Base-by-base conservation (phyloP, 2,797 vertebrate genomes). In the Rhinichthys osculus region DNA sequence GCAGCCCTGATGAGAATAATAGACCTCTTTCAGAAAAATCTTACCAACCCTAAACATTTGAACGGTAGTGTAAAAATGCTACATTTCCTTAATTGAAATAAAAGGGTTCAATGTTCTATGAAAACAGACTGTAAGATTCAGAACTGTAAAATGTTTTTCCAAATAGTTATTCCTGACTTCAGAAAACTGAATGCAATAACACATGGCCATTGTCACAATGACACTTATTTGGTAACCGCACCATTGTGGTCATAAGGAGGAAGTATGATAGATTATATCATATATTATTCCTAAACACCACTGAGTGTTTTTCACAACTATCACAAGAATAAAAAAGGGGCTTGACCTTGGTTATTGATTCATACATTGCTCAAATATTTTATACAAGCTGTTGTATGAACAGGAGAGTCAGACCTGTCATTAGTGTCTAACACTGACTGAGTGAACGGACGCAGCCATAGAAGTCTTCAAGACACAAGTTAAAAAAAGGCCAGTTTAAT, bases 351-450 rank as follows among this genome's bases (percentile, higher is more conserved):
- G 30, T 66, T 66, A 33, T 66, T 66, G 64, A 66, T 17, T 66
- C 64, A 33, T 67, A 33, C 74, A 38, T 6, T 33, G 23, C 7
- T 77, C 23, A 57, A 57, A 57, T 38, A 77, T 52, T 2, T 33
- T 38, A 77, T 38, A n/a, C 19, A 57, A n/a, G 33, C 52, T 77
- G 50, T 38, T 77, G 6, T n/a, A n/a, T 77, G 33, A 59, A n/a
- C 21, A 16, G 52, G 10, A 50, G 72, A 77, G 30, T 77, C 74
- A 77, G 50, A 76, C 73, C 30, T 76, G 73, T 23, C 16, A 77
- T 38, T 59, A 10, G 35, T 40, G 52, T 76, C 73, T 13, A 35
- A 76, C 47, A 76, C 73, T 17, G 40, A 72, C 40, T 35, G 33
- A 59, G 35, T 59, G 23, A 78, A 59, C 27, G 27, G 27, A 27